Conservation (phyloP, 2,113 vertebrate genomes). For the Phoenicopterus ruber region DNA sequence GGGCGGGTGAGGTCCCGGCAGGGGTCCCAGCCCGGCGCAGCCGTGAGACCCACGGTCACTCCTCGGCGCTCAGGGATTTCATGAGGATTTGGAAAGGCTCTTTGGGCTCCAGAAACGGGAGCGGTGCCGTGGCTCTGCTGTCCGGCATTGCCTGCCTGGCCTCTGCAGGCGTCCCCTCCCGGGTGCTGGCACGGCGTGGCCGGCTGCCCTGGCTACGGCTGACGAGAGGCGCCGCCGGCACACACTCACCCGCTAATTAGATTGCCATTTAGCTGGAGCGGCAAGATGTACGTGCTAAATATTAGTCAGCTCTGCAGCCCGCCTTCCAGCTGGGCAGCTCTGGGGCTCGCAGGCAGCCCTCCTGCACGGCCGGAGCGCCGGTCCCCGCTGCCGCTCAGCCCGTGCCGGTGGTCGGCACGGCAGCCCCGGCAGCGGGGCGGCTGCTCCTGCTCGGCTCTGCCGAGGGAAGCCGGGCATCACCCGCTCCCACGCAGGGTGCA, state of each 20-base stretch:
- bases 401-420: fast-evolving
- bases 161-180: background rate
- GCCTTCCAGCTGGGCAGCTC: background rate
- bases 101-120: background rate
- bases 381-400: no score
- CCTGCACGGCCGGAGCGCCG: background rate
- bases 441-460: background rate
- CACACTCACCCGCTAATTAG: background rate
- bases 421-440: fast-evolving
- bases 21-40: fast-evolving
- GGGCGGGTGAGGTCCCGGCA: fast-evolving
- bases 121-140: fast-evolving
- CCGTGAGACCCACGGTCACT: fast-evolving
- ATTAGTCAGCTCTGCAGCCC: background rate
- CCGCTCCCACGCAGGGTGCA: background rate
- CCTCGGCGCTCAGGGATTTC: background rate
- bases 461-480: background rate
- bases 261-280: background rate
- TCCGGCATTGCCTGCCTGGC: fast-evolving
- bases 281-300: background rate
- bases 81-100: background rate
- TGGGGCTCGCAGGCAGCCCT: background rate
- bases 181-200: fast-evolving
- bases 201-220: background rate
- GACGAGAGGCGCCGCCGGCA: background rate